These are phyloP conservation scores for Caenorhabditis sinica DNA, from an alignment of 2,888 invertebrate genomes.

Conservation along the genomic window DNA sequence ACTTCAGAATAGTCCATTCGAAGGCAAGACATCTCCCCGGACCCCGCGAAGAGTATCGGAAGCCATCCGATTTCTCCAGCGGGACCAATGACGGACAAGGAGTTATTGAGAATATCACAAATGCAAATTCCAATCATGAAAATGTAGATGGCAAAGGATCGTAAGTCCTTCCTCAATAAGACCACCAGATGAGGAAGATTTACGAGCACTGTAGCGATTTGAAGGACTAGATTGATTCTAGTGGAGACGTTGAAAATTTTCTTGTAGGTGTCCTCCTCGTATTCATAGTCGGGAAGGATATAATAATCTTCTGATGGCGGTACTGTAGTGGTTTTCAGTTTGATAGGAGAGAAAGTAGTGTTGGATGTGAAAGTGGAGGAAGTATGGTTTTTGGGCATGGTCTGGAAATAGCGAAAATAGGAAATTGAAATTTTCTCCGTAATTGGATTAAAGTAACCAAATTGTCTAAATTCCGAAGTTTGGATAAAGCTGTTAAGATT, in stretches of 20 bases:
- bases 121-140: slow-evolving; percentile 19
- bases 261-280: background rate
- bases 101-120: background rate
- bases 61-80: background rate
- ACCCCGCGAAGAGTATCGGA: background rate
- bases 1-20: background rate
- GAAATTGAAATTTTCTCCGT: too few species aligned
- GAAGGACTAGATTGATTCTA: background rate
- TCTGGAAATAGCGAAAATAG: too few species aligned
- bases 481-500: too few species aligned
- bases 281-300: background rate
- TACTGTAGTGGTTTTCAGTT: too few species aligned
- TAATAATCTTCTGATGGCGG: background rate
- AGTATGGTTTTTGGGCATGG: too few species aligned
- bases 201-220: background rate
- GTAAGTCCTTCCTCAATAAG: background rate
- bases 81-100: background rate
- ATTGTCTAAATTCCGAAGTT: too few species aligned
- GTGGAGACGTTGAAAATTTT: background rate
- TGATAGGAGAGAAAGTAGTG: too few species aligned
- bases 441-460: too few species aligned
- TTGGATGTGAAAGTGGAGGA: too few species aligned
- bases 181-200: background rate
- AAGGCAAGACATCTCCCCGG: background rate
- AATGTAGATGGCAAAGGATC: slow-evolving; percentile 2